phyloP scores from a whole-genome alignment of 1,140 invertebrate species.

The Orchesella cincta region DNA sequence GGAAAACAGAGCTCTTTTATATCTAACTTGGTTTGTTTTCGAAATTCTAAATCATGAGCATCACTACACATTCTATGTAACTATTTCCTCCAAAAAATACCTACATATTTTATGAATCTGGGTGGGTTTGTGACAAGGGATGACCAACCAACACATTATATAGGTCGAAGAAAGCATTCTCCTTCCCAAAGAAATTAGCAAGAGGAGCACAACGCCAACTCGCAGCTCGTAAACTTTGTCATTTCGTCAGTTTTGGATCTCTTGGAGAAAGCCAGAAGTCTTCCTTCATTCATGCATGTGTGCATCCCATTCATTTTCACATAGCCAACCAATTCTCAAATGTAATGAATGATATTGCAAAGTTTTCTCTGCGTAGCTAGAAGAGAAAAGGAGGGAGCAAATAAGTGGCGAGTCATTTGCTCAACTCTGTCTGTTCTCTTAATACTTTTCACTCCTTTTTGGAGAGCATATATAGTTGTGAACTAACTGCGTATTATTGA shows the following conservation, averaged over 20 bases:
- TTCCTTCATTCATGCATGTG: background rate
- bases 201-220: background rate
- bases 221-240: background rate
- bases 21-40: too few species aligned
- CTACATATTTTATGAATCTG: background rate
- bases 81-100: too few species aligned
- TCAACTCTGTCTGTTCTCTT: too few species aligned
- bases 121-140: background rate
- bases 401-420: too few species aligned
- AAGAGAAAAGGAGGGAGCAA: background rate
- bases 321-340: background rate
- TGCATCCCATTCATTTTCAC: slow-evolving; percentile 5
- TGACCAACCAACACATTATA: background rate
- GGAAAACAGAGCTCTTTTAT: too few species aligned
- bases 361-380: background rate
- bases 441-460: too few species aligned
- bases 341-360: background rate
- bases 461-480: too few species aligned
- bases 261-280: background rate
- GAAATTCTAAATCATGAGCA: too few species aligned
- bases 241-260: background rate
- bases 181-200: background rate
- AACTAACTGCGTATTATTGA: too few species aligned
- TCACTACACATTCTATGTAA: too few species aligned
- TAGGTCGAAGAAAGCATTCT: background rate